phyloP scores from a whole-genome alignment of 2,888 invertebrate genomes.

The Steinernema hermaphroditum region DNA sequence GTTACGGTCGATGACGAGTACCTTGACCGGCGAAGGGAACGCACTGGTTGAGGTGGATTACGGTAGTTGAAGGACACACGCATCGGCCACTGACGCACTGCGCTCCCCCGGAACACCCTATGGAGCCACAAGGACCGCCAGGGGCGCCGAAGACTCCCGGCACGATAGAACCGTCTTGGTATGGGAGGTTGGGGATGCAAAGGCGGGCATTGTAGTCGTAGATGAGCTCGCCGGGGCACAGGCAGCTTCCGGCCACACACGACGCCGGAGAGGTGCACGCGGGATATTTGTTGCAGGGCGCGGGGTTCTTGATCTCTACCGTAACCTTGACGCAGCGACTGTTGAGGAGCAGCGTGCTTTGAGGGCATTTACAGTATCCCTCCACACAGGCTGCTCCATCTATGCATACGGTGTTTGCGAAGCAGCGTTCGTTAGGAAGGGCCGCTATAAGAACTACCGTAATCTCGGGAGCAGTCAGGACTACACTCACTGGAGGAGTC shows the following conservation, averaged over 20 bases:
- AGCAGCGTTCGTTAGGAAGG: slow-evolving; percentile 60
- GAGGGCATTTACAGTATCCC: slow-evolving; percentile 58
- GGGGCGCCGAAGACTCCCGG: background rate
- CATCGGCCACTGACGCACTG: slow-evolving; percentile 49
- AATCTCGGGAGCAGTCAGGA: background rate
- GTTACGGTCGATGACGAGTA: background rate
- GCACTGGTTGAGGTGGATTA: slow-evolving; percentile 42
- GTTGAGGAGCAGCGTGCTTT: background rate
- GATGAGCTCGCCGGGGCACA: slow-evolving; percentile 50
- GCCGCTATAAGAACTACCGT: slow-evolving; percentile 38
- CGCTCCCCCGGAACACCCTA: slow-evolving; percentile 46
- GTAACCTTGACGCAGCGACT: slow-evolving; percentile 21
- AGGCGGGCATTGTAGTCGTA: slow-evolving; percentile 14
- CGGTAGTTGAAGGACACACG: slow-evolving; percentile 47
- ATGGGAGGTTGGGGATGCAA: slow-evolving; percentile 1
- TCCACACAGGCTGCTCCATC: slow-evolving; percentile 62
- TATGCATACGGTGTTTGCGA: slow-evolving; percentile 53
- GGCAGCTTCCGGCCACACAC: slow-evolving; percentile 61
- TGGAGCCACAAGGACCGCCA: slow-evolving; percentile 6
- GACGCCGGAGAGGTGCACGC: slow-evolving; percentile 38
- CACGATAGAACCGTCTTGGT: background rate
- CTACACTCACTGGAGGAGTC: slow-evolving; percentile 38
- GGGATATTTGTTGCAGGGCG: background rate
- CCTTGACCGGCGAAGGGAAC: slow-evolving; percentile 40
- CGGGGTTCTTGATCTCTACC: slow-evolving; percentile 24